These are phyloP conservation scores for Deilephila porcellus DNA, from an alignment of 2,888 invertebrate genomes.

Conservation along the genomic window DNA sequence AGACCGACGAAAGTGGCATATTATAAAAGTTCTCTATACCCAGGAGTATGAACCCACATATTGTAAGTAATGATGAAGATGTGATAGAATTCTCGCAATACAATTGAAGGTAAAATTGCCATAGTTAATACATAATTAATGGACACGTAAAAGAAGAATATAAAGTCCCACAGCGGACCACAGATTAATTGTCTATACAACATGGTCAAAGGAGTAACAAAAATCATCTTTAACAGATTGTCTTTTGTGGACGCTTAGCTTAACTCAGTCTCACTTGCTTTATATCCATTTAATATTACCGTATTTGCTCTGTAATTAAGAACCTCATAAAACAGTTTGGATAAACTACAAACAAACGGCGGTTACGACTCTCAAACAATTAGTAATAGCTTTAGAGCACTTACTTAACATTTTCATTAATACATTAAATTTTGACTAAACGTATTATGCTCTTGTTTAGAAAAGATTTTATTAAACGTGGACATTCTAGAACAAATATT, in stretches of 20 bases:
- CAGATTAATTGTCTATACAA: no score
- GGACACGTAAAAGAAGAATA: no score
- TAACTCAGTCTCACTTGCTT: neutral
- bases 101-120: no score
- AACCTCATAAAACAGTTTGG: conserved; percentile 15
- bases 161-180: no score
- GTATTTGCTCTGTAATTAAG: conserved; percentile 5
- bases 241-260: neutral
- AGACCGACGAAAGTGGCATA: no score
- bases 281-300: neutral
- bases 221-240: neutral
- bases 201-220: no score
- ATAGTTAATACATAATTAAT: no score
- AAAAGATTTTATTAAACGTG: neutral
- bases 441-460: neutral
- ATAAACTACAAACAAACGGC: conserved; percentile 1
- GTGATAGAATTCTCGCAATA: no score
- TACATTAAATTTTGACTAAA: conserved; percentile 18
- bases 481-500: neutral
- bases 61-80: neutral
- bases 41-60: no score
- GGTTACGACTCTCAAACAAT: conserved; percentile 11
- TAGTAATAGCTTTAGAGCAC: conserved; percentile 12
- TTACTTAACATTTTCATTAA: conserved; percentile 2
- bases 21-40: no score